These are phyloP conservation scores for Venturia canescens DNA, from an alignment of 1,140 invertebrate genomes.

Conservation along the genomic window DNA sequence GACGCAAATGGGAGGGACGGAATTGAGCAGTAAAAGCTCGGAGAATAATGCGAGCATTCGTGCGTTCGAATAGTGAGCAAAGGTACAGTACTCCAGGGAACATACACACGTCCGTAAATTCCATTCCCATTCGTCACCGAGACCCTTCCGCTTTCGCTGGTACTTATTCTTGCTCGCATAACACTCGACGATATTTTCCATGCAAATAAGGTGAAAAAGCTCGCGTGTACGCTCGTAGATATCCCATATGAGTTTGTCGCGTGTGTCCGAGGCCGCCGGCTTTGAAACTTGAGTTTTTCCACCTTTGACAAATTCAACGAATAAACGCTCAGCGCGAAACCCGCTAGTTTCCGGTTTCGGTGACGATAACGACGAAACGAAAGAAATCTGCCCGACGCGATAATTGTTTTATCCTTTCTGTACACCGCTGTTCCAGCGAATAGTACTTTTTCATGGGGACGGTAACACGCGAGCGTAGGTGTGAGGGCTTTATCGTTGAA, in stretches of 20 bases:
- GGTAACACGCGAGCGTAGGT: neutral
- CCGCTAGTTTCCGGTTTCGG: too few relatives aligned
- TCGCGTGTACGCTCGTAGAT: too few relatives aligned
- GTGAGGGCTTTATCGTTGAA: neutral
- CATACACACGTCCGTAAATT: neutral
- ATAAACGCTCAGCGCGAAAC: too few relatives aligned
- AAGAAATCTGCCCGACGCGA: too few relatives aligned
- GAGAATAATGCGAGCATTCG: conserved; percentile 7
- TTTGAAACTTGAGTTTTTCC: too few relatives aligned
- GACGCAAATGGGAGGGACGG: neutral
- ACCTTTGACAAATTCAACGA: too few relatives aligned
- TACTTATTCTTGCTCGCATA: conserved; percentile 9
- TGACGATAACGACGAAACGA: too few relatives aligned
- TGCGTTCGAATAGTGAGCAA: neutral
- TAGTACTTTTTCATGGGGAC: neutral
- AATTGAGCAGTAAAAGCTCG: conserved; percentile 7
- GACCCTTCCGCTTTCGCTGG: neutral
- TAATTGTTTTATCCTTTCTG: too few relatives aligned
- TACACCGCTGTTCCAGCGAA: too few relatives aligned
- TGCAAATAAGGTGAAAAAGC: neutral
- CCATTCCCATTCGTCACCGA: conserved; percentile 4
- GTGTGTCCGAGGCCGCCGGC: too few relatives aligned
- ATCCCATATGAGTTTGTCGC: too few relatives aligned
- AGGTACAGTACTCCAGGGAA: neutral
- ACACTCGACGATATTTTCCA: neutral